phyloP scores from a whole-genome alignment of 2,797 vertebrate genomes.

The Lacerta viridis region DNA sequence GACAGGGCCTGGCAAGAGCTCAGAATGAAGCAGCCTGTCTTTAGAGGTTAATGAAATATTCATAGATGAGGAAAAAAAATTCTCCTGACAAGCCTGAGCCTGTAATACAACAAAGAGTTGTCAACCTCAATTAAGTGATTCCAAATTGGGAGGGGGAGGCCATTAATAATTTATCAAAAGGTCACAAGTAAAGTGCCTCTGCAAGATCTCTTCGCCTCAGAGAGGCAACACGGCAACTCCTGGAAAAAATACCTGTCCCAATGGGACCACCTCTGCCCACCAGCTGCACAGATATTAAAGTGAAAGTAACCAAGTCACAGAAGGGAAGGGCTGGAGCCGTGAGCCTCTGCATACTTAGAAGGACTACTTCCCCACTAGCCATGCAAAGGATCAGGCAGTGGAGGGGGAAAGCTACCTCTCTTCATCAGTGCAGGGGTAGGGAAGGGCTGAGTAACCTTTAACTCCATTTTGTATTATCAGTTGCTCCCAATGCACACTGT shows the following conservation, averaged over 20 bases:
- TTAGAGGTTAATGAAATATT: constrained; percentile 73
- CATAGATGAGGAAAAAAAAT: constrained; percentile 69
- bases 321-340: not conserved
- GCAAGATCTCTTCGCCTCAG: constrained; percentile 48
- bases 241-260: constrained; percentile 38
- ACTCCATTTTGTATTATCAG: not conserved
- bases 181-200: constrained; percentile 56
- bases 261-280: constrained; percentile 29
- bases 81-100: constrained; percentile 70
- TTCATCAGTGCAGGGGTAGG: not conserved
- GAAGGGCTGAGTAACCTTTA: not conserved
- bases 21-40: constrained; percentile 56
- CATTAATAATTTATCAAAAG: constrained; percentile 71
- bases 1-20: constrained; percentile 65
- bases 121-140: constrained; percentile 71
- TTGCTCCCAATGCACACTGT: not conserved
- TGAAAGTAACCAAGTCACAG: constrained; percentile 24
- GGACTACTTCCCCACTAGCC: not conserved
- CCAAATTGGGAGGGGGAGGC: constrained; percentile 52
- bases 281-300: constrained; percentile 10
- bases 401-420: not conserved
- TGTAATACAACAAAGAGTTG: constrained; percentile 73
- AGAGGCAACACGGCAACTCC: constrained; percentile 42
- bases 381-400: too few species aligned
- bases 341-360: not conserved